phyloP scores from a whole-genome alignment of 2,888 invertebrate species.

The Macrophya alboannulata region DNA sequence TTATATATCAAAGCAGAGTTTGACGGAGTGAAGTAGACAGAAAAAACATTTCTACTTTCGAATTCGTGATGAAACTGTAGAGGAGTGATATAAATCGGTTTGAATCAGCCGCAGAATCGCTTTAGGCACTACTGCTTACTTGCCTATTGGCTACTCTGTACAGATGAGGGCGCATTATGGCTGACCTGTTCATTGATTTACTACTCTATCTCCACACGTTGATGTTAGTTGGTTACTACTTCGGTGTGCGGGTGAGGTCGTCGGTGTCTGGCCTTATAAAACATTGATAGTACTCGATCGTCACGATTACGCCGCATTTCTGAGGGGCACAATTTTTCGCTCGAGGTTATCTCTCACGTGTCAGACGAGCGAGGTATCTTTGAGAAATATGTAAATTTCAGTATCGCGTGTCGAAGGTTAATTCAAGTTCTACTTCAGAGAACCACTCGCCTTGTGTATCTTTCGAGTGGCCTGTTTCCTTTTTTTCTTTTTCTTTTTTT shows the following conservation, averaged over 20 bases:
- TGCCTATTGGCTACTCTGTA: not conserved
- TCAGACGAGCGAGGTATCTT: not conserved
- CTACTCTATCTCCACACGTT: not conserved
- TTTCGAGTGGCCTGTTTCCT: not conserved
- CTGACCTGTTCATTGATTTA: conserved; percentile 49
- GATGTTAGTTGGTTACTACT: not conserved
- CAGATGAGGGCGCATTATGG: not conserved
- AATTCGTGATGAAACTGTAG: not conserved
- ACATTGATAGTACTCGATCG: not conserved
- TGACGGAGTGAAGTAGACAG: not conserved
- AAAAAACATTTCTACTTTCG: not conserved
- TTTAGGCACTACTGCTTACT: not conserved
- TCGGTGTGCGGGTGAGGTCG: not conserved
- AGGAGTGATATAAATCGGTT: not conserved
- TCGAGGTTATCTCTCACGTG: not conserved
- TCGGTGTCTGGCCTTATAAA: not conserved
- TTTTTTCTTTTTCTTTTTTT: not conserved
- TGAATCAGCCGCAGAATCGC: not conserved
- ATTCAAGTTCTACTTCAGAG: conserved; percentile 7
- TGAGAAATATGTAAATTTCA: conserved; percentile 19
- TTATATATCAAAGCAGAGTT: not conserved
- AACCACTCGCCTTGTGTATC: not conserved
- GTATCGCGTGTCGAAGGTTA: conserved; percentile 26
- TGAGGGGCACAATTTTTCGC: not conserved
- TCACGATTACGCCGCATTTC: not conserved